Percentiles rank a stretch among this genome's conserved stretches.
phyloP scores from a whole-genome alignment of 2,797 vertebrate species.

The Cyprinodon diabolis region DNA sequence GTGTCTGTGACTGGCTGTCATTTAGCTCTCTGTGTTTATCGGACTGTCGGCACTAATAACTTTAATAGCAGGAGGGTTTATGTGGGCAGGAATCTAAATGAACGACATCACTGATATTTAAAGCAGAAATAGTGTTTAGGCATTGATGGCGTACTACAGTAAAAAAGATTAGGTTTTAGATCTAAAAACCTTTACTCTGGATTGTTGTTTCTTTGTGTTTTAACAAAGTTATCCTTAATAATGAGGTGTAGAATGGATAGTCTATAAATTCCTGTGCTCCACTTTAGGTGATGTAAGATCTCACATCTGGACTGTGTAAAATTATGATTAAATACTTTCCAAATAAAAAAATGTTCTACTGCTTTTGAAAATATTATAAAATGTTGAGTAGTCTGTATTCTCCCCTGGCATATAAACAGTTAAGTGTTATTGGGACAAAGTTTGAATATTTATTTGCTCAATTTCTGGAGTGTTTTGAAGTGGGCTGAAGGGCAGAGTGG shows the following conservation, averaged over 20 bases:
- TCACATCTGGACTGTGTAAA: neutral
- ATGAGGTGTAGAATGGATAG: neutral
- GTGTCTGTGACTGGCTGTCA: neutral
- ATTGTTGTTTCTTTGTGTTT: neutral
- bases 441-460: slow-evolving; percentile 57
- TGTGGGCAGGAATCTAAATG: neutral
- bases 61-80: neutral
- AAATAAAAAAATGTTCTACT: slow-evolving; percentile 9
- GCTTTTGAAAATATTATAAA: slow-evolving; percentile 3
- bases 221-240: neutral
- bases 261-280: neutral
- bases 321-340: neutral
- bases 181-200: too few species aligned
- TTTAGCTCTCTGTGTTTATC: neutral
- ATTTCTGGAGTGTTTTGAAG: slow-evolving; percentile 57
- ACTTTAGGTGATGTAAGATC: neutral
- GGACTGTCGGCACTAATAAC: neutral
- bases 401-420: slow-evolving; percentile 36
- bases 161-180: neutral
- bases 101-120: neutral
- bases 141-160: neutral
- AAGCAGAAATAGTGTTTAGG: neutral
- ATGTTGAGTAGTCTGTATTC: neutral
- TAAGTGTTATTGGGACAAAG: slow-evolving; percentile 63
- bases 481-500: slow-evolving; percentile 66